Evolutionary conservation across 2,797 vertebrate species (phyloP), one percentile per base, ranked within the genome.

Genomic region (Labroides dimidiatus): DNA sequence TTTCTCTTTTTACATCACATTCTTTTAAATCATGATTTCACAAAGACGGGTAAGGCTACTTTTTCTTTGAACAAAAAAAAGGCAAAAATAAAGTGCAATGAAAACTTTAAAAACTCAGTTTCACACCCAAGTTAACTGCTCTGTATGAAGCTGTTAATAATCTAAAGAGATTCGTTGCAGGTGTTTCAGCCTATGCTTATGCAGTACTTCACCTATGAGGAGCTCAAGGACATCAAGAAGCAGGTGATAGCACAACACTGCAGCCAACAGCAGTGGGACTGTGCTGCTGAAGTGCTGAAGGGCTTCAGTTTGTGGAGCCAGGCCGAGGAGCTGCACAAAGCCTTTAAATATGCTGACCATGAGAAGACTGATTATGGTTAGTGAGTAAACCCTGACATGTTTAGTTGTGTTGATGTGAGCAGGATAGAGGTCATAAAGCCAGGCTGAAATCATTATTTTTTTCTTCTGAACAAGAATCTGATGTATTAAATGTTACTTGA

Each of bases 141-240:
- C 21, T 51, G 36, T 30, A 42, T 15, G 10, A n/a, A 53, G 51
- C 45, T 39, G 58, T 63, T 64, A 65, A 41, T 84, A 69, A 84
- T 69, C 56, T 21, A 6, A 54, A 11, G 27, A 80, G 75, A 58
- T 75, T 42, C 15, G 13, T 88, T 88, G 16, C 88, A 99, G 98
- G 98, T 99, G 82, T 99, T 99, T 84, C 98, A 99, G 94, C 98
- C 98, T 41, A 98, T 99, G 97, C 95, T 99, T 86, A 99, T 99
- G 98, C 94, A 99, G 92, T 97, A 99, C 91, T 99, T 99, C 84
- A 96, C 96, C 54, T 99, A 99, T 0, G 98, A 99, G 84, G 98
- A 99, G 91, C 85, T 99, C 69, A 99, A 99, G 90, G 97, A 96
- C 90, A 99, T 99, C 84, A 99, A 99, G 91, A 97, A 97, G 83